phyloP scores from a whole-genome alignment of 2,888 invertebrate genomes.

The Xanthorhoe spadicearia region DNA sequence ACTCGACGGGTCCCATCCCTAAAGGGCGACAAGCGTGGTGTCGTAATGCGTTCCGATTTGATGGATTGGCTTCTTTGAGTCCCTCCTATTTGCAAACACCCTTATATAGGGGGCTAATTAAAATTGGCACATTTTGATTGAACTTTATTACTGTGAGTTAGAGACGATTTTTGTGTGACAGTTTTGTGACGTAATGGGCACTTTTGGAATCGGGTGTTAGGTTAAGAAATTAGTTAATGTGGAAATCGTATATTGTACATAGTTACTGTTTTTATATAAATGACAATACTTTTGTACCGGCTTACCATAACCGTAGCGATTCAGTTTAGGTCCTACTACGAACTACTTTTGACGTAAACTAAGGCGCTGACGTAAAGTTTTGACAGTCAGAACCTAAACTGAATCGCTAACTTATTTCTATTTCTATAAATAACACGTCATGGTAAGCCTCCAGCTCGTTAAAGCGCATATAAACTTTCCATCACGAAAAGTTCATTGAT shows the following conservation, averaged over 20 bases:
- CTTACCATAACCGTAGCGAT: no score
- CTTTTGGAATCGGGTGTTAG: slow-evolving; percentile 37
- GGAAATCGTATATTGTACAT: slow-evolving; percentile 13
- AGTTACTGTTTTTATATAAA: not conserved
- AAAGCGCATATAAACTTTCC: no score
- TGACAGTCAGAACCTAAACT: no score
- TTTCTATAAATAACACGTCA: no score
- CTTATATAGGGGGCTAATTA: slow-evolving; percentile 81
- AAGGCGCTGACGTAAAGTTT: no score
- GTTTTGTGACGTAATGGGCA: slow-evolving; percentile 37
- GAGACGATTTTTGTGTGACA: slow-evolving; percentile 35
- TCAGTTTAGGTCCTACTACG: no score
- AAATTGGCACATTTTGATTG: slow-evolving; percentile 66
- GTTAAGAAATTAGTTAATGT: slow-evolving; percentile 39
- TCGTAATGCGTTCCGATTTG: slow-evolving; percentile 84
- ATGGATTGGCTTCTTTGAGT: slow-evolving; percentile 84
- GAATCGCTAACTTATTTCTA: no score
- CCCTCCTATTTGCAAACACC: slow-evolving; percentile 84
- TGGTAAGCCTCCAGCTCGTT: no score
- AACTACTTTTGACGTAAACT: no score
- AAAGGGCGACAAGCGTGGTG: slow-evolving; percentile 73
- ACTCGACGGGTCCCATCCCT: slow-evolving; percentile 42
- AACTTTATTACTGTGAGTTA: slow-evolving; percentile 47
- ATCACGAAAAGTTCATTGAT: no score
- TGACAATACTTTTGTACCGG: no score